phyloP scores from a whole-genome alignment of 1,140 invertebrate genomes.

The Saccostrea echinata region DNA sequence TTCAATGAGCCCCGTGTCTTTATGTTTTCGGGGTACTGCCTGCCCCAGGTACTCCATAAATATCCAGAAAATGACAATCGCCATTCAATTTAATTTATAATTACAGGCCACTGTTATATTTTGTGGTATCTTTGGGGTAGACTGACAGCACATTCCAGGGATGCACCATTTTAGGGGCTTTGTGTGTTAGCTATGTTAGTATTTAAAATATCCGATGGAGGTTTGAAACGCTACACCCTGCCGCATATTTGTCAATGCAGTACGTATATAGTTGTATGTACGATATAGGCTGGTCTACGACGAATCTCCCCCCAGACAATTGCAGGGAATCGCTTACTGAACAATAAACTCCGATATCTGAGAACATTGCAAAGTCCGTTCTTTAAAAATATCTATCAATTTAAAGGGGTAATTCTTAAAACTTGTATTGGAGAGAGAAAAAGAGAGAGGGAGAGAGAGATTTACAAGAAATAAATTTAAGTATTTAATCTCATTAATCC shows the following conservation, averaged over 20 bases:
- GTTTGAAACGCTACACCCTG: constrained; percentile 22
- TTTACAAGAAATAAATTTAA: constrained; percentile 1
- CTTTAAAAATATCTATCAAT: not conserved
- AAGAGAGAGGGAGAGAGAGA: not conserved
- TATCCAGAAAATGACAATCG: constrained; percentile 6
- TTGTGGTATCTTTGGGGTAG: not conserved
- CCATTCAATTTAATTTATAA: constrained; percentile 25
- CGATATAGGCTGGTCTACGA: not conserved
- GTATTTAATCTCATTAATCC: constrained; percentile 17
- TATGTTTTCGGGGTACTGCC: not conserved
- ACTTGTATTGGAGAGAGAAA: not conserved
- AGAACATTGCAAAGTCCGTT: not conserved
- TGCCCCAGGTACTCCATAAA: constrained; percentile 1
- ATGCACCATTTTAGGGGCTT: constrained; percentile 17
- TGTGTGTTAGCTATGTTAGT: constrained; percentile 24
- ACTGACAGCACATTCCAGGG: not conserved
- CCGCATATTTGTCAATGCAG: not conserved
- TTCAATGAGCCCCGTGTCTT: not conserved
- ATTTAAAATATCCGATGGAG: constrained; percentile 20
- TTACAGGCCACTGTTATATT: not conserved
- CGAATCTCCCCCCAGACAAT: not conserved
- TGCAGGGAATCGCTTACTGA: not conserved
- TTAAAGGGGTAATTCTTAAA: constrained; percentile 30
- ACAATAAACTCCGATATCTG: constrained; percentile 22
- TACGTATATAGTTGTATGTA: not conserved